Conservation (phyloP, 2,888 invertebrate species). For the Zaprionus bogoriensis region DNA sequence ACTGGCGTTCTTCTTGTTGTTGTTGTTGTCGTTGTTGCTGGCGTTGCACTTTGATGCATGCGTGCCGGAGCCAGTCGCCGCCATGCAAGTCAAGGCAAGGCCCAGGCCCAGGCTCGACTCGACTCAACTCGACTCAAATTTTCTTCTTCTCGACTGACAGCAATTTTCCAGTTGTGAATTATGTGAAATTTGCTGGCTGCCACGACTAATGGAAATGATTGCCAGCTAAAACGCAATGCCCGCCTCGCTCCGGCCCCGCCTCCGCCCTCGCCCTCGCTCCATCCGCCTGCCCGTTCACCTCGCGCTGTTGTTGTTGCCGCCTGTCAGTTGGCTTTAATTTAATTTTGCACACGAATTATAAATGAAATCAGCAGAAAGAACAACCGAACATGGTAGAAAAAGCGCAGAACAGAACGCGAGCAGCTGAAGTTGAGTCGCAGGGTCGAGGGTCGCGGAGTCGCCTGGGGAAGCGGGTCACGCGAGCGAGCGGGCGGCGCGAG, state of each 20-base stretch:
- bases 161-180: slow-evolving; percentile 77
- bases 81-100: no score
- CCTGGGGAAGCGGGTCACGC: slow-evolving; percentile 9
- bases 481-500: neutral
- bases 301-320: slow-evolving; percentile 34
- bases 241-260: slow-evolving; percentile 6
- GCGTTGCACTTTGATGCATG: slow-evolving; percentile 73
- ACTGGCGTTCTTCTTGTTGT: slow-evolving; percentile 21
- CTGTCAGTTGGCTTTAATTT: slow-evolving; percentile 76
- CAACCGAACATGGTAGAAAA: slow-evolving; percentile 34
- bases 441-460: neutral
- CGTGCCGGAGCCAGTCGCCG: slow-evolving; percentile 55
- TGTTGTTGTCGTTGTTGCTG: slow-evolving; percentile 24
- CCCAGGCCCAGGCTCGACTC: slow-evolving; percentile 13
- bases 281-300: slow-evolving; percentile 13
- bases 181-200: slow-evolving; percentile 73
- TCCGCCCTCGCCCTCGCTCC: no score
- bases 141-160: slow-evolving; percentile 67
- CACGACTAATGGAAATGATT: slow-evolving; percentile 74
- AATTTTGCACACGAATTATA: slow-evolving; percentile 77
- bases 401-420: slow-evolving; percentile 51
- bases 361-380: slow-evolving; percentile 64
- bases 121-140: slow-evolving; percentile 39
- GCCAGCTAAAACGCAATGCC: slow-evolving; percentile 73
- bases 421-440: slow-evolving; percentile 29